Conservation (phyloP, 2,888 invertebrate species). For the Cactoblastis cactorum region DNA sequence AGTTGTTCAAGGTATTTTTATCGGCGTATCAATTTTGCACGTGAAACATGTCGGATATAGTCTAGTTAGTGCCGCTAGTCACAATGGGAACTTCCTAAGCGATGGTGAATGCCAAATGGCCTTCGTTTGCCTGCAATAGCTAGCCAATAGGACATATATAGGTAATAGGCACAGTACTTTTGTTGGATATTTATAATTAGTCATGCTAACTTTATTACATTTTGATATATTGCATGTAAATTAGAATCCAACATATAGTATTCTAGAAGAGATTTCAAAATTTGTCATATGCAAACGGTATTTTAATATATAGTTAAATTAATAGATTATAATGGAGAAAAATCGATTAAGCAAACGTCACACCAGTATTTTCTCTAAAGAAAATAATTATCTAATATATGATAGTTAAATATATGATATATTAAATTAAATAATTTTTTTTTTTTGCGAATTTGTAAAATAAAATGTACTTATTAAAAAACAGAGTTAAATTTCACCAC, state of each 20-base stretch:
- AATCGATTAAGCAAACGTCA: no score
- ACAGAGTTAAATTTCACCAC: not conserved
- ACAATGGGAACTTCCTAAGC: slow-evolving; percentile 5
- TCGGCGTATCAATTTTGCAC: not conserved
- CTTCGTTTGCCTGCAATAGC: slow-evolving; percentile 13
- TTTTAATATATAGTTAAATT: no score
- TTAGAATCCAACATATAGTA: not conserved
- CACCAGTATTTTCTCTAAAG: no score
- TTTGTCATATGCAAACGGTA: no score
- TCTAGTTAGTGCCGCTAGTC: not conserved
- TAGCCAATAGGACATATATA: slow-evolving; percentile 4
- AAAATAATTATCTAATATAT: no score
- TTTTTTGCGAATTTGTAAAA: no score
- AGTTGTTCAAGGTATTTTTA: not conserved
- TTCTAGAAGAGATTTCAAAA: no score
- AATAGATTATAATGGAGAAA: no score
- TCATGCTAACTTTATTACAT: not conserved
- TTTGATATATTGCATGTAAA: not conserved
- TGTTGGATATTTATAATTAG: slow-evolving; percentile 9
- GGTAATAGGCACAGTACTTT: not conserved
- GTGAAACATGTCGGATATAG: not conserved
- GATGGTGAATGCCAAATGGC: slow-evolving; percentile 14
- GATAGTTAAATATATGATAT: no score
- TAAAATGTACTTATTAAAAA: no score
- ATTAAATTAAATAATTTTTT: no score